A percentile compares a stretch with the other conserved stretches of the same genome.
Conservation (phyloP, 2,113 vertebrate species). For the Mormoops blainvillei region DNA sequence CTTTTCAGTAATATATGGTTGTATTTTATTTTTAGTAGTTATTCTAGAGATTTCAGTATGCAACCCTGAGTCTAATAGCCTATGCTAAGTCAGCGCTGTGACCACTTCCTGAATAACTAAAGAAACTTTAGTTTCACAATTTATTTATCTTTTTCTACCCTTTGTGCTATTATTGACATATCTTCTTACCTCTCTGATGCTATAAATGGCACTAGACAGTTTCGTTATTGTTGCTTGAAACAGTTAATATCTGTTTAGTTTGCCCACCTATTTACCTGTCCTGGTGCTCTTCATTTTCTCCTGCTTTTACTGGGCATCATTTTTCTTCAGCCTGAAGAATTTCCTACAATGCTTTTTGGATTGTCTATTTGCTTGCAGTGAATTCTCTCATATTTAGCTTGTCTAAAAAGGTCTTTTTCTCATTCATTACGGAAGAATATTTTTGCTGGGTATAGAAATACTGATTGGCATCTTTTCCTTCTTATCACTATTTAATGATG, state of each 20-base stretch:
- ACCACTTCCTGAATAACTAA: not conserved
- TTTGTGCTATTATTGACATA: not conserved
- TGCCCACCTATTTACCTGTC: not conserved
- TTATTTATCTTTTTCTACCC: not conserved
- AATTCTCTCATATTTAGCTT: not conserved
- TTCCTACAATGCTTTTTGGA: not conserved
- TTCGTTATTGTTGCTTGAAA: not conserved
- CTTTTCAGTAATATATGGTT: not conserved
- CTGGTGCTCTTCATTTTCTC: not conserved
- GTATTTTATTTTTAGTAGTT: not conserved
- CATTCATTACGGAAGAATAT: not conserved
- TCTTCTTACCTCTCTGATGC: not conserved
- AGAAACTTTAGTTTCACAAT: not conserved
- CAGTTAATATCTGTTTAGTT: not conserved
- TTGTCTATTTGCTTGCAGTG: not conserved
- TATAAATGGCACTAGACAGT: not conserved
- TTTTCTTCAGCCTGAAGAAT: not conserved
- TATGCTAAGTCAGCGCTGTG: not conserved
- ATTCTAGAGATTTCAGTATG: not conserved
- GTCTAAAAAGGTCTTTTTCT: not conserved
- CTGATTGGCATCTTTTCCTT: not conserved
- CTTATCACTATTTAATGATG: not conserved
- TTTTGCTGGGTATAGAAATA: not conserved
- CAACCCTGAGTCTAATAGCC: not conserved
- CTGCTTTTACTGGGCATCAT: not conserved